phyloP scores from a whole-genome alignment of 2,888 invertebrate genomes.

The Ochropleura leucogaster region DNA sequence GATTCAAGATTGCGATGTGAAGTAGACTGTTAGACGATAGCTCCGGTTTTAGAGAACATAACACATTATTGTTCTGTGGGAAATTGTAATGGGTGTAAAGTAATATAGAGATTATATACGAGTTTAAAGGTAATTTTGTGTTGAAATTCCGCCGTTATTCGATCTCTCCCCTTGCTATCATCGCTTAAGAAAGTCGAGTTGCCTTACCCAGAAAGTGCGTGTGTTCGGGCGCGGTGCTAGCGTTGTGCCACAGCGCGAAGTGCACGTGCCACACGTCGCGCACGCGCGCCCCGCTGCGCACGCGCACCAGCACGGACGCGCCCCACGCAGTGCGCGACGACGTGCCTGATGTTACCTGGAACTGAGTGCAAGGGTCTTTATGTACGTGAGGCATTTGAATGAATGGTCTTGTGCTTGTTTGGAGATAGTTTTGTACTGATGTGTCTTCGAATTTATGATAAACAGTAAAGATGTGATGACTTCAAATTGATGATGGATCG shows the following conservation, averaged over 20 bases:
- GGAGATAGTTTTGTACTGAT: background rate
- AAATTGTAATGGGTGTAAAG: background rate
- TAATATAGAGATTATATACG: background rate
- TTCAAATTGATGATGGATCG: background rate
- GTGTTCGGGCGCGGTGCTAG: constrained; percentile 91
- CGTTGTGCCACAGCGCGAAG: constrained; percentile 93
- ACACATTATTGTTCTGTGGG: background rate
- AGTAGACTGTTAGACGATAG: background rate
- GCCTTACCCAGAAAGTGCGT: constrained; percentile 91
- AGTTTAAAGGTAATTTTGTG: no score
- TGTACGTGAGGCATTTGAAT: background rate
- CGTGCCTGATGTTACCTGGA: constrained; percentile 74
- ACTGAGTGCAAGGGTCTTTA: constrained; percentile 51
- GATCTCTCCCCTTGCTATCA: background rate
- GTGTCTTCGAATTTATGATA: background rate
- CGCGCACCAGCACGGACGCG: constrained; percentile 78
- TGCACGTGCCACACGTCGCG: constrained; percentile 95
- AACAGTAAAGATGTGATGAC: background rate
- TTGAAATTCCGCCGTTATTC: no score
- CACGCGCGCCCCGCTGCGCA: constrained; percentile 69
- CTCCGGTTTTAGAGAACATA: background rate
- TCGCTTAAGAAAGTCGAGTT: background rate
- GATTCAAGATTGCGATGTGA: background rate
- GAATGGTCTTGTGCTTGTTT: background rate
- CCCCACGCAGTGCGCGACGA: constrained; percentile 82